A percentile compares a stretch with the other conserved stretches of the same genome.
phyloP scores from a whole-genome alignment of 1,140 invertebrate genomes.

The Danaus plexippus region DNA sequence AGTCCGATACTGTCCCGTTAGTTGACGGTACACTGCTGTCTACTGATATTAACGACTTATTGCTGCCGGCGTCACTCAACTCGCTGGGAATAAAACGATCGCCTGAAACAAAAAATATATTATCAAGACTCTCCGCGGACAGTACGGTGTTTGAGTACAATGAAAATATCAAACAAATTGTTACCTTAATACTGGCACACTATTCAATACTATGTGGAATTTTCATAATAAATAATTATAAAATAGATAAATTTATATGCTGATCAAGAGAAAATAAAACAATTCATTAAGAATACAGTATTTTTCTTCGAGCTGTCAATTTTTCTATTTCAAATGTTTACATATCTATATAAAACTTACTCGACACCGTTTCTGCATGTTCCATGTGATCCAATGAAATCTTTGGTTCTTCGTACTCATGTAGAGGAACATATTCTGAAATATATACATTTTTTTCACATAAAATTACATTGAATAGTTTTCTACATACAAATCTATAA shows the following conservation, averaged over 20 bases:
- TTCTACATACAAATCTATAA: no score
- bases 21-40: constrained; percentile 51
- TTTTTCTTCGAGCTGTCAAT: no score
- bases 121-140: background rate
- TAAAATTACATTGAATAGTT: no score
- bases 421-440: constrained; percentile 56
- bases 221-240: no score
- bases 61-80: constrained; percentile 56
- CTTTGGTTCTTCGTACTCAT: constrained; percentile 59
- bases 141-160: no score
- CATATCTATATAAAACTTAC: constrained; percentile 31
- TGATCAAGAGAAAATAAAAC: no score
- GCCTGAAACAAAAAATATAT: constrained; percentile 29
- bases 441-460: constrained; percentile 1
- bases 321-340: no score
- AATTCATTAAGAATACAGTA: no score
- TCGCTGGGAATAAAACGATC: constrained; percentile 56
- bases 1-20: constrained; percentile 52
- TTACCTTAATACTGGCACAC: no score
- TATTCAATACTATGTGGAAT: no score
- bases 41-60: constrained; percentile 56
- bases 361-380: constrained; percentile 52
- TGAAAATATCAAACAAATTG: no score
- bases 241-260: no score
- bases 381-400: constrained; percentile 52